Base-by-base conservation (phyloP, 2,797 vertebrate species). In the Scolopax rusticola region DNA sequence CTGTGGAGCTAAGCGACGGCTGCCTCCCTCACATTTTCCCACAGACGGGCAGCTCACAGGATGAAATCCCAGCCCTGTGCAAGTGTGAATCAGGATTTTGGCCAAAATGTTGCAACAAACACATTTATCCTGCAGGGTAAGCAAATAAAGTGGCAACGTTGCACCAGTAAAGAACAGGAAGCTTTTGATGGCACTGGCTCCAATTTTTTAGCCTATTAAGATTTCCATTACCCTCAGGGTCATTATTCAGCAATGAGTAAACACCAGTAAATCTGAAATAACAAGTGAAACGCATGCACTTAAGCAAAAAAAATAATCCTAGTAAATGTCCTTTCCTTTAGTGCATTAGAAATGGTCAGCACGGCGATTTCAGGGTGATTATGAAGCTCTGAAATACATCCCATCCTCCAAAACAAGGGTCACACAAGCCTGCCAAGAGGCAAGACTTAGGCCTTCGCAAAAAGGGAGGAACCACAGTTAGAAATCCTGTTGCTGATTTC, bases 231-330 rank as follows among this genome's bases (percentile, higher is more conserved):
- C 86, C 81, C 80, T 90, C 53, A 77, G 80, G 86, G 38, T 93
- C 81, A 84, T 96, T 94, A 89, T 94, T 93, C 74, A 93, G 75
- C 81, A 94, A 69, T 79, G 92, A 87, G 68, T 77, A 94, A 93
- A 95, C 83, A 94, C 38, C 60, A 95, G 74, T 90, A 96, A 96
- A 96, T 91, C 83, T 95, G 80, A 93, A 95, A 94, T 95, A 95
- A 90, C 89, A 94, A 94, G 48, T 86, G 83, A 82, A 96, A 96
- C 75, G 79, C 85, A 93, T 50, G 59, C 85, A 87, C 64, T 90
- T 87, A 45, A 79, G 83, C 12, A 73, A 92, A 84, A 84, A 90
- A 90, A 90, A 38, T 40, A 93, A 94, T 92, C 88, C 86, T 79
- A 84, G 70, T 45, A 95, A 87, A 89, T 68, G 30, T 80, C 90